phyloP scores from a whole-genome alignment of 2,113 vertebrate genomes.

The Phaethornis superciliosus region DNA sequence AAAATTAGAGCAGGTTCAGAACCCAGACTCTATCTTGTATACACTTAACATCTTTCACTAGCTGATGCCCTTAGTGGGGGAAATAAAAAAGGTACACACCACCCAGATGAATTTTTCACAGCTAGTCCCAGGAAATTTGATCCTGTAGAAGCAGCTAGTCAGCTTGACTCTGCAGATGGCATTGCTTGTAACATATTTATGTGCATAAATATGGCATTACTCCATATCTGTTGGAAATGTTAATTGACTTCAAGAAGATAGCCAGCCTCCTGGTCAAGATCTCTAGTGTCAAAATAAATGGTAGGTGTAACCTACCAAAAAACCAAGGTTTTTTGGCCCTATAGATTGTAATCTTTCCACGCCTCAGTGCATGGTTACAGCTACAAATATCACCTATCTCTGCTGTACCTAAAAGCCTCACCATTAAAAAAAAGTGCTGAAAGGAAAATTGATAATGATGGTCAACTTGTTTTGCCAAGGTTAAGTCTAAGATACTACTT shows the following conservation, averaged over 20 bases:
- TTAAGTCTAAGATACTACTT: neutral
- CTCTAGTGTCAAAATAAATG: constrained; percentile 9
- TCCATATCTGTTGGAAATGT: constrained; percentile 60
- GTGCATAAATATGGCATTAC: constrained; percentile 55
- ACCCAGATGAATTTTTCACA: neutral
- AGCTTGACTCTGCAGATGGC: constrained; percentile 60
- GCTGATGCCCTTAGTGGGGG: neutral
- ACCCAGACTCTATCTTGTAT: neutral
- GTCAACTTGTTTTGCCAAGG: neutral
- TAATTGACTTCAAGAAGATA: constrained; percentile 62
- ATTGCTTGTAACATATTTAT: constrained; percentile 51
- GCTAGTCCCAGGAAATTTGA: constrained; percentile 4
- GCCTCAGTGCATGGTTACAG: neutral
- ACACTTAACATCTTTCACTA: neutral
- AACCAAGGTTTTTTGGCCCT: neutral
- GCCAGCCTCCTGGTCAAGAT: constrained; percentile 54
- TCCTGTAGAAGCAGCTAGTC: neutral
- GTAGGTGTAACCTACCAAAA: constrained; percentile 5
- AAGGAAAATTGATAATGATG: neutral
- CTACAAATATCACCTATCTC: neutral
- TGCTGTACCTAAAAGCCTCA: neutral
- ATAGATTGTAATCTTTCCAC: neutral
- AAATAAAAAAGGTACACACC: neutral
- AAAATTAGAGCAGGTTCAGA: neutral
- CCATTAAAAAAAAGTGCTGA: neutral